A percentile compares a stretch with the other conserved stretches of the same genome.
Evolutionary conservation across 1,140 invertebrate genomes (phyloP).

Genomic region (Macrobrachium nipponense): DNA sequence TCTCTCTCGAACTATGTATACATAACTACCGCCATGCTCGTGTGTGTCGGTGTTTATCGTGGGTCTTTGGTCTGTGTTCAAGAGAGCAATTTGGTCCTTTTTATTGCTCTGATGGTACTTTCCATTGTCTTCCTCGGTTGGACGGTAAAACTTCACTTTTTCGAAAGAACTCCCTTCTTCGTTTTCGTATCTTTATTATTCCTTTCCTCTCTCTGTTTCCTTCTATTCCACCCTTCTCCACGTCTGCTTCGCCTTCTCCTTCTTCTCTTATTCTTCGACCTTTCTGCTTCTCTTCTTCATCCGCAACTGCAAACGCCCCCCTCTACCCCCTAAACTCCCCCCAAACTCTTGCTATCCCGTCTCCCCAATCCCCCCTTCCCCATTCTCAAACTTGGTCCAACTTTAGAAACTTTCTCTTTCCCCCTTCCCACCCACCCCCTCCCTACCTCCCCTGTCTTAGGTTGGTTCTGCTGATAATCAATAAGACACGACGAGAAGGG

Average conservation of each 20-base stretch:
- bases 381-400: constrained; percentile 58
- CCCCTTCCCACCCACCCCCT: constrained; percentile 7
- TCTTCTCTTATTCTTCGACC: not conserved
- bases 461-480: constrained; percentile 56
- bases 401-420: constrained; percentile 59
- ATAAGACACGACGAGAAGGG: constrained; percentile 49
- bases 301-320: constrained; percentile 20
- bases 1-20: too few species aligned
- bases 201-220: too few species aligned
- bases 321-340: constrained; percentile 25
- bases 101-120: too few species aligned
- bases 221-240: not conserved
- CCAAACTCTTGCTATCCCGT: constrained; percentile 30
- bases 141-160: too few species aligned
- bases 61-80: too few species aligned
- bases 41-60: too few species aligned
- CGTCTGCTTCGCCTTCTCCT: not conserved
- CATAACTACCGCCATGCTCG: too few species aligned
- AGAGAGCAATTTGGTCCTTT: too few species aligned
- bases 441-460: constrained; percentile 37
- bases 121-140: too few species aligned
- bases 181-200: not conserved
- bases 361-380: constrained; percentile 22
- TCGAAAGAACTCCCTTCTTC: not conserved
- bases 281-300: not conserved